Evolutionary conservation across 2,113 vertebrate genomes (phyloP).

Genomic region (Cyrtonyx montezumae): DNA sequence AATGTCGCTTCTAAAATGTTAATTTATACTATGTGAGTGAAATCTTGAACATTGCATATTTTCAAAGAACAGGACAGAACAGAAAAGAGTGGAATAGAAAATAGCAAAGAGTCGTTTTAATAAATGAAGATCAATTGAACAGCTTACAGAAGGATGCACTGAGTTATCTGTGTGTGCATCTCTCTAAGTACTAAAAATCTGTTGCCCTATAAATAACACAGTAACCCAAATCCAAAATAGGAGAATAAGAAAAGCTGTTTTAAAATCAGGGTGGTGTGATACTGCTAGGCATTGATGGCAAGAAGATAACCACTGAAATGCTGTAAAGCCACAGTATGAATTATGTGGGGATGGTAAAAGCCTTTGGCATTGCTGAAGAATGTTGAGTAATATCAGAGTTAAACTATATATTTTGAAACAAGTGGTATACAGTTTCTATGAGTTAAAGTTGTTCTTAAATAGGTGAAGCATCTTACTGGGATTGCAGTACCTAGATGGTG

Average conservation of each 20-base stretch:
- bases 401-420: background rate
- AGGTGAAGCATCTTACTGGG: background rate
- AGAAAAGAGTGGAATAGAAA: background rate
- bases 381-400: background rate
- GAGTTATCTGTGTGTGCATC: background rate
- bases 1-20: background rate
- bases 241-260: background rate
- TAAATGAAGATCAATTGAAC: background rate
- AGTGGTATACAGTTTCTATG: background rate
- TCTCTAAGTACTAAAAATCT: background rate
- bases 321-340: background rate
- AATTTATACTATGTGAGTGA: background rate
- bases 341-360: background rate
- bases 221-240: background rate
- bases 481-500: background rate
- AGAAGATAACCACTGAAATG: background rate
- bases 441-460: background rate
- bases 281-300: background rate
- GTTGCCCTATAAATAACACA: background rate
- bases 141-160: background rate
- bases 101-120: background rate
- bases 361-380: background rate
- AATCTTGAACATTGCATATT: background rate
- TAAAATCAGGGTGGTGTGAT: background rate
- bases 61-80: background rate